A percentile compares a stretch with the other conserved stretches of the same genome.
Conservation (phyloP, 2,888 invertebrate species). For the Aphodius sticticus region DNA sequence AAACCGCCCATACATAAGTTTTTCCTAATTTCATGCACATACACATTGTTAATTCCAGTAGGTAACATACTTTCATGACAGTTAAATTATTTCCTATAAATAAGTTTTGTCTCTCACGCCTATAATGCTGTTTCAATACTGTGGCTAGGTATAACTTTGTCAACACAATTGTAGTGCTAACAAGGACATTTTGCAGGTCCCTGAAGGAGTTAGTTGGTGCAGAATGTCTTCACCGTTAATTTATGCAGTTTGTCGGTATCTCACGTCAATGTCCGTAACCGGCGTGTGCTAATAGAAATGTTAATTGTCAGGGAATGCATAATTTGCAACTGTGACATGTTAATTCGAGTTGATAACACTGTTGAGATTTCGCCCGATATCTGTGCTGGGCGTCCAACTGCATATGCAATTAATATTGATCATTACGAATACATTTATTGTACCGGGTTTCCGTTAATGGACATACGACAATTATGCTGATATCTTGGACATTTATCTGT, state of each 20-base stretch:
- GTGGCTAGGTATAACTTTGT: not conserved
- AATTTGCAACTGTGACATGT: not conserved
- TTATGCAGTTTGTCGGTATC: not conserved
- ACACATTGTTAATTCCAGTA: too few species aligned
- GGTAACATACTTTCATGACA: too few species aligned
- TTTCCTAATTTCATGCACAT: too few species aligned
- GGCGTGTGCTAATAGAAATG: not conserved
- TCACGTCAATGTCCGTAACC: not conserved
- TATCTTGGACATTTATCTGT: not conserved
- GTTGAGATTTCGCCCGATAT: not conserved
- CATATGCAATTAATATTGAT: not conserved
- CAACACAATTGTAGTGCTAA: not conserved
- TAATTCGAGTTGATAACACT: not conserved
- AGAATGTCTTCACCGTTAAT: not conserved
- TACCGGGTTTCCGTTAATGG: not conserved
- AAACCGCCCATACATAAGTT: too few species aligned
- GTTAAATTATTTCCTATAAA: too few species aligned
- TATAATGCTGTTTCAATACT: not conserved
- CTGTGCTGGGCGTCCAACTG: not conserved
- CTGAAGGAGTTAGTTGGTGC: not conserved
- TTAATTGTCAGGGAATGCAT: constrained; percentile 4
- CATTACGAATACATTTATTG: not conserved
- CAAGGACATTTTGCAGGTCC: not conserved
- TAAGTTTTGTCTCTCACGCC: too few species aligned
- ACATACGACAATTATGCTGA: not conserved